These are phyloP conservation scores for Trididemnum nubilum DNA, from an alignment of 23 tunicate genomes.

Conservation along the genomic window DNA sequence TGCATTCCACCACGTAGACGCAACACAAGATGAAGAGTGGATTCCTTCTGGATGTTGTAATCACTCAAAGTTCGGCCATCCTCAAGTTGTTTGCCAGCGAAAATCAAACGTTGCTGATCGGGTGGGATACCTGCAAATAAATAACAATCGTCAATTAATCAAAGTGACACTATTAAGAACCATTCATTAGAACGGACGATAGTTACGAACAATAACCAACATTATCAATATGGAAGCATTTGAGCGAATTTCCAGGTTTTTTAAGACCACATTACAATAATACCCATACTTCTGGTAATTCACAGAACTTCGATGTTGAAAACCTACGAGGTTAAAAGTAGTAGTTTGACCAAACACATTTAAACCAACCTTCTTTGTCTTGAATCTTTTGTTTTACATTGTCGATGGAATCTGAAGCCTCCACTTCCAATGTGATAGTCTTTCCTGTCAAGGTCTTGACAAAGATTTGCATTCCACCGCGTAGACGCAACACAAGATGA, in stretches of 20 bases:
- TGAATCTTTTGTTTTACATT: constrained; percentile 84
- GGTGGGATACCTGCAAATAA: constrained; percentile 63
- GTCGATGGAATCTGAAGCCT: constrained; percentile 86
- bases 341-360: too few relatives aligned
- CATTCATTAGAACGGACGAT: too few relatives aligned
- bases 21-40: constrained; percentile 86
- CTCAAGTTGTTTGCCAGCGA: constrained; percentile 91
- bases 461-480: constrained; percentile 86
- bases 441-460: constrained; percentile 82
- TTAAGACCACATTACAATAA: neutral
- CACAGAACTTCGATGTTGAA: too few relatives aligned
- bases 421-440: constrained; percentile 82
- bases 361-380: constrained; percentile 79
- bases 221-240: neutral
- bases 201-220: too few relatives aligned
- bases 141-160: too few relatives aligned
- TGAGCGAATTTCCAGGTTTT: too few relatives aligned
- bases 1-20: constrained; percentile 77
- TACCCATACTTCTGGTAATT: neutral
- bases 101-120: constrained; percentile 90
- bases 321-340: neutral
- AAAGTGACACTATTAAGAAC: too few relatives aligned
- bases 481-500: constrained; percentile 65
- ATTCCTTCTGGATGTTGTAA: constrained; percentile 95
- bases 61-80: constrained; percentile 91